Evolutionary conservation across 2,888 invertebrate genomes (phyloP), one percentile per base, ranked within the genome.

Genomic region (Leucozona laternaria): DNA sequence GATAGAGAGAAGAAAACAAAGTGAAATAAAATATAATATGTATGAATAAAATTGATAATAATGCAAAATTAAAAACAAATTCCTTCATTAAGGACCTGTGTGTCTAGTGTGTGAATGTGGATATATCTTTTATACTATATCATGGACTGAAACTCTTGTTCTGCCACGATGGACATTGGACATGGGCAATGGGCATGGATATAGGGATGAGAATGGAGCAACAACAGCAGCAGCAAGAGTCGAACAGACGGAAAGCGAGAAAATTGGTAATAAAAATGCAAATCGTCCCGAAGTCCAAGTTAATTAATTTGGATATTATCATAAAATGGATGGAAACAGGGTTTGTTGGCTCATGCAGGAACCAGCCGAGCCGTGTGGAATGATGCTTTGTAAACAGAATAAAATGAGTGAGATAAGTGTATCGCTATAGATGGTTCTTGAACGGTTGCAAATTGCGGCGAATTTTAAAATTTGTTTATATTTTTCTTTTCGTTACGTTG

Each of bases 251-350:
- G 73, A 72, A 37, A 62, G 40, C 58, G 66, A 80, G 72, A 72
- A 83, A 83, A 87, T 87, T 79, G 87, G 83, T 83, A 83, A 83
- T 83, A 87, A 87, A 87, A 87, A 87, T 87, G 87, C 87, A 87
- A 87, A 87, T 87, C 83, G 71, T 79, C 72, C 82, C 60, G 79
- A 79, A 87, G 79, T 87, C 83, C 87, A 87, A 87, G 87, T 87
- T 83, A 87, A 87, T 87, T 87, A 87, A 87, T 87, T 87, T 83
- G 79, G 83, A 87, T 76, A 87, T 87, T 87, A 83, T 87, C 79
- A 82, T 78, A 86, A 86, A 86, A 86, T 86, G 86, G 78, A 86
- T 86, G 86, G 78, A 82, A 81, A 57, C 72, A 75, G 82, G 73
- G 73, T 75, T 68, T 81, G 78, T 82, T 68, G 50, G 86, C 82